Evolutionary conservation across 2,113 vertebrate species (phyloP), one percentile per base, ranked within the genome.

Genomic region (Gulo gulo): DNA sequence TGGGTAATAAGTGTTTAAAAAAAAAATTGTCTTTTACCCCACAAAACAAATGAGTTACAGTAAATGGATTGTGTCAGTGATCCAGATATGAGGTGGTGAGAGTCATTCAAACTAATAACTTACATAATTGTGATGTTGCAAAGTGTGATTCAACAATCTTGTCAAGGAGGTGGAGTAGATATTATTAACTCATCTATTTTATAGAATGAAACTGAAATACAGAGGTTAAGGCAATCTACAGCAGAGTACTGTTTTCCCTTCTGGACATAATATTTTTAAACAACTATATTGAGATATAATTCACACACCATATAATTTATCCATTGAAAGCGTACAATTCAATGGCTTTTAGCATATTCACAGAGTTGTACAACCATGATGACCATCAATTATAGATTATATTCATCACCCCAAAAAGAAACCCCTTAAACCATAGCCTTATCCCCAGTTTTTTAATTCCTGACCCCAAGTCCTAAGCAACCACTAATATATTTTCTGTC

Each of bases 81-180:
- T 73, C 9, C 31, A 82, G 12, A 63, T 88, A 90, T 26, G 71
- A 91, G 34, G 65, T 57, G 18, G 31, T 86, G 55, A 84, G n/a
- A 97, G 42, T 90, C 63, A 86, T 34, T 95, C 47, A 65, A 52
- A 84, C 59, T 91, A 94, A 94, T 61, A 91, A 88, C 26, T 93
- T 86, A 73, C 52, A 50, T 89, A 94, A 96, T 81, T 92, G 94
- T 21, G 42, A 84, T 78, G 61, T 84, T 71, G n/a, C 61, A 95
- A 97, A 95, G 74, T 86, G 15, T 84, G 88, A 94, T 73, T 93
- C 84, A 96, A 94, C 67, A 83, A 39, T 29, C 47, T 78, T 55
- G 2, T 96, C 63, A 55, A 86, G 47, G 42, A 78, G 47, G 15
- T 63, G 24, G 29, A n/a, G 20, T 20, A 90, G n/a, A 63, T 39